Percentiles rank a stretch among this genome's conserved stretches.
Conservation (phyloP, 2,888 invertebrate species). For the Dexiosoma caninum region DNA sequence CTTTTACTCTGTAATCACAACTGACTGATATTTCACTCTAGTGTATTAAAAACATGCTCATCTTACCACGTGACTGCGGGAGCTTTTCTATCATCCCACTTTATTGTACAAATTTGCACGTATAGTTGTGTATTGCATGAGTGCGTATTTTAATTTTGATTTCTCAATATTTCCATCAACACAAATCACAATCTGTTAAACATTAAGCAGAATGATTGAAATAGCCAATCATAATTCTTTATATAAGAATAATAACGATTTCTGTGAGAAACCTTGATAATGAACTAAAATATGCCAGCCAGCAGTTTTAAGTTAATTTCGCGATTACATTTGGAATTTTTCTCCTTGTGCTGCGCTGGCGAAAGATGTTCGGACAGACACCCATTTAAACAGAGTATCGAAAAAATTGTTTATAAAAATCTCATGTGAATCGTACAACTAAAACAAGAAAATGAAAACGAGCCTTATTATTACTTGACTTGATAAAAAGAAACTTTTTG, state of each 20-base stretch:
- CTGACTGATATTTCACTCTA: too few relatives aligned
- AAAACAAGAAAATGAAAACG: conserved; percentile 19
- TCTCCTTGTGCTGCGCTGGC: not conserved
- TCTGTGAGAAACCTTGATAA: conserved; percentile 38
- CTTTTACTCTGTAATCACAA: too few relatives aligned
- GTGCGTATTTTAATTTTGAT: not conserved
- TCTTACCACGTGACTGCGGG: too few relatives aligned
- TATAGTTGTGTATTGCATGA: too few relatives aligned
- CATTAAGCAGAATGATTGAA: not conserved
- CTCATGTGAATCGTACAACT: conserved; percentile 61
- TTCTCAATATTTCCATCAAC: conserved; percentile 28
- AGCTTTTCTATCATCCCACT: too few relatives aligned
- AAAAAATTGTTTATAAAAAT: conserved; percentile 38
- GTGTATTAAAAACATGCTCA: too few relatives aligned
- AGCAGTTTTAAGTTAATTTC: conserved; percentile 33
- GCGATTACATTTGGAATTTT: conserved; percentile 25
- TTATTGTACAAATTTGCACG: too few relatives aligned
- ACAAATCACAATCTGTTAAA: conserved; percentile 2
- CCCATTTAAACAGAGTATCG: conserved; percentile 8
- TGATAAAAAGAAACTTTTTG: conserved; percentile 37
- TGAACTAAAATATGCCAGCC: conserved; percentile 8
- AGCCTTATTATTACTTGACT: conserved; percentile 36
- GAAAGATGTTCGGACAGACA: conserved; percentile 24
- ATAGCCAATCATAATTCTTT: conserved; percentile 12
- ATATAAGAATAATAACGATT: conserved; percentile 6